These are phyloP conservation scores for Zaprionus davidi DNA, from an alignment of 1,140 invertebrate genomes.

Conservation along the genomic window DNA sequence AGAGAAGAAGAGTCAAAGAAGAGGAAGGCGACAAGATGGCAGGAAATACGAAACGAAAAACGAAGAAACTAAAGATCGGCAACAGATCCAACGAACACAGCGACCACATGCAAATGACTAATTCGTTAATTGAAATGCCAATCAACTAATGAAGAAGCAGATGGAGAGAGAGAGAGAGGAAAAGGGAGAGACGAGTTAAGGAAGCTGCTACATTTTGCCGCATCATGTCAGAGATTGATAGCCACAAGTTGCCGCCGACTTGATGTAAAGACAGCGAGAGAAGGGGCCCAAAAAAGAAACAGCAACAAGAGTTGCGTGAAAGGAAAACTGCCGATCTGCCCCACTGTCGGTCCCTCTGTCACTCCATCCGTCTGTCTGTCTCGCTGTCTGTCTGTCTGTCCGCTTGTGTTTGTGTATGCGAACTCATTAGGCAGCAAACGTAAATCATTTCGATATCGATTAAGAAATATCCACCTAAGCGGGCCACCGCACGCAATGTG, in stretches of 20 bases:
- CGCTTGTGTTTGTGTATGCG: slow-evolving; percentile 57
- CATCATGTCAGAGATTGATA: slow-evolving; percentile 67
- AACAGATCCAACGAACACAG: background rate
- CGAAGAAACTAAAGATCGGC: slow-evolving; percentile 18
- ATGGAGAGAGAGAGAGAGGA: background rate
- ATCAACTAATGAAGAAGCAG: slow-evolving; percentile 42
- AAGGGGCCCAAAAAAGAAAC: slow-evolving; percentile 23
- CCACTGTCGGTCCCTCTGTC: slow-evolving; percentile 10
- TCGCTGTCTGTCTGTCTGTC: slow-evolving; percentile 8
- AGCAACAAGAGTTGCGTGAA: slow-evolving; percentile 58
- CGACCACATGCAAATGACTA: slow-evolving; percentile 54
- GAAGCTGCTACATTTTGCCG: slow-evolving; percentile 38
- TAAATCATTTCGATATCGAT: slow-evolving; percentile 82
- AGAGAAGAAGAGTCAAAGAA: slow-evolving; percentile 1
- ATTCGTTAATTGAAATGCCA: slow-evolving; percentile 71
- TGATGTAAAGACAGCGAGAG: slow-evolving; percentile 24
- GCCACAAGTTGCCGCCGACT: slow-evolving; percentile 41
- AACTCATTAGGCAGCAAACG: slow-evolving; percentile 77
- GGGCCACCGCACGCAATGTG: slow-evolving; percentile 68
- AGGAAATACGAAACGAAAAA: slow-evolving; percentile 37
- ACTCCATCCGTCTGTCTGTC: background rate
- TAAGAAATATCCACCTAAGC: slow-evolving; percentile 73
- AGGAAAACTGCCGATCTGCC: slow-evolving; percentile 46
- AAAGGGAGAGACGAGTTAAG: slow-evolving; percentile 1
- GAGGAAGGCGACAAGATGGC: slow-evolving; percentile 19